A percentile compares a stretch with the other conserved stretches of the same genome.
These are phyloP conservation scores for Ctenosaura bakeri DNA, from an alignment of 2,797 vertebrate species.

Conservation along the genomic window DNA sequence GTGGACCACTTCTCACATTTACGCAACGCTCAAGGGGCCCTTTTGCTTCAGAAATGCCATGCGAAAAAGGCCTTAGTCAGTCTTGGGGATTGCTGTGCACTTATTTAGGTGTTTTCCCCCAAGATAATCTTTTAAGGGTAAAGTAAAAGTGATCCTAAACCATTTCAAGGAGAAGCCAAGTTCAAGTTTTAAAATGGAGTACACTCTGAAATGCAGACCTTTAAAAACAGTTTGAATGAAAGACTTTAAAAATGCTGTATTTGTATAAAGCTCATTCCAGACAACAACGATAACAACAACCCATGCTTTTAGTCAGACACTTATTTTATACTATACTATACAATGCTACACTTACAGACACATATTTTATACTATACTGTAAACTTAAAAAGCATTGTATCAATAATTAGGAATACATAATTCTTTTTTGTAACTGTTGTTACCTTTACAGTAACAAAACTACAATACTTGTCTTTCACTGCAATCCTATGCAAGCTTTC, in stretches of 20 bases:
- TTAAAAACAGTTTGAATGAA: constrained; percentile 20
- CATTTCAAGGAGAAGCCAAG: constrained; percentile 29
- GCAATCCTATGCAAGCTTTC: neutral
- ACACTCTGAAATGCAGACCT: constrained; percentile 48
- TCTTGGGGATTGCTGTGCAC: no score
- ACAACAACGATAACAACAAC: neutral
- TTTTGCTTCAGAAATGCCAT: no score
- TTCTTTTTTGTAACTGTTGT: constrained; percentile 48
- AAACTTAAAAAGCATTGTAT: constrained; percentile 67
- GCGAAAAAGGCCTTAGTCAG: neutral
- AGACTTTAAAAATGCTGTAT: constrained; percentile 36
- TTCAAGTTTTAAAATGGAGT: constrained; percentile 35
- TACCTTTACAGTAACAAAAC: constrained; percentile 44
- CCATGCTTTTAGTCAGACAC: constrained; percentile 8
- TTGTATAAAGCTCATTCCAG: constrained; percentile 54
- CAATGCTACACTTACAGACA: constrained; percentile 13
- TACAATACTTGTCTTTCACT: constrained; percentile 10
- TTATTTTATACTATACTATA: constrained; percentile 56
- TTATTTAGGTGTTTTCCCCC: no score
- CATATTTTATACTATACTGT: constrained; percentile 50
- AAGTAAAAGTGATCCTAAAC: neutral
- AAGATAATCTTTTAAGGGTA: neutral
- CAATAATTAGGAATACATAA: constrained; percentile 58
- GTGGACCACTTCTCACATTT: no score
- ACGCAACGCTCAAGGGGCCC: no score